These are phyloP conservation scores for Hoplodrina blanda DNA, from an alignment of 2,888 invertebrate species.

Conservation along the genomic window DNA sequence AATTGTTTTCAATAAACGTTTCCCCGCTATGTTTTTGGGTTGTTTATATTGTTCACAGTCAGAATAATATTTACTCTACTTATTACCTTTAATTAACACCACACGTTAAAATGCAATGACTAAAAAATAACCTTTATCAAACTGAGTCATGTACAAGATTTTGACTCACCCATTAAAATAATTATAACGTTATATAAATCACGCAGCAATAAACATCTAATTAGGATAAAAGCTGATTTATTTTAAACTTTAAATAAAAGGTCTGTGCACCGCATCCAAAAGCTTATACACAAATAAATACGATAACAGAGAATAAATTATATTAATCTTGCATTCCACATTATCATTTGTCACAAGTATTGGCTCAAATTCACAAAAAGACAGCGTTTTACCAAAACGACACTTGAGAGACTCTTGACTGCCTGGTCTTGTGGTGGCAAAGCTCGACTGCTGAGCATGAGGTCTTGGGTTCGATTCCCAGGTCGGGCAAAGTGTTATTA, in stretches of 20 bases:
- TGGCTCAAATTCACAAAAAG: constrained; percentile 51
- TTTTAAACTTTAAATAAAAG: constrained; percentile 57
- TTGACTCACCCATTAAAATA: constrained; percentile 68
- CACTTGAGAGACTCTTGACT: neutral
- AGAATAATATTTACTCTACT: constrained; percentile 6
- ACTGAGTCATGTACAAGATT: constrained; percentile 52
- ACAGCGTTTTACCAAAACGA: constrained; percentile 41
- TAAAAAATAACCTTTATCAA: constrained; percentile 29
- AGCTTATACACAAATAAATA: constrained; percentile 43
- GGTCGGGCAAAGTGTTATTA: too few relatives aligned
- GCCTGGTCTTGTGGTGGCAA: too few relatives aligned
- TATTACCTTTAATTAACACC: constrained; percentile 15
- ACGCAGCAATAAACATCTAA: constrained; percentile 64
- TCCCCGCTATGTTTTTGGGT: too few relatives aligned
- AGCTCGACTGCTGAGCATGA: too few relatives aligned
- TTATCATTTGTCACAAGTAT: constrained; percentile 54
- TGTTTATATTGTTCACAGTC: neutral
- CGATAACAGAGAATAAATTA: constrained; percentile 57
- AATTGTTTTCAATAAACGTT: too few relatives aligned
- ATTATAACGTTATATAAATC: constrained; percentile 67
- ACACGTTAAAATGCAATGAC: constrained; percentile 2
- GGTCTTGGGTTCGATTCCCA: too few relatives aligned
- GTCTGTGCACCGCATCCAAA: constrained; percentile 41
- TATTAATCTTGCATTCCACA: constrained; percentile 59
- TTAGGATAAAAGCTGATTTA: constrained; percentile 64